phyloP scores from a whole-genome alignment of 2,113 vertebrate genomes.

The Scophthalmus maximus region DNA sequence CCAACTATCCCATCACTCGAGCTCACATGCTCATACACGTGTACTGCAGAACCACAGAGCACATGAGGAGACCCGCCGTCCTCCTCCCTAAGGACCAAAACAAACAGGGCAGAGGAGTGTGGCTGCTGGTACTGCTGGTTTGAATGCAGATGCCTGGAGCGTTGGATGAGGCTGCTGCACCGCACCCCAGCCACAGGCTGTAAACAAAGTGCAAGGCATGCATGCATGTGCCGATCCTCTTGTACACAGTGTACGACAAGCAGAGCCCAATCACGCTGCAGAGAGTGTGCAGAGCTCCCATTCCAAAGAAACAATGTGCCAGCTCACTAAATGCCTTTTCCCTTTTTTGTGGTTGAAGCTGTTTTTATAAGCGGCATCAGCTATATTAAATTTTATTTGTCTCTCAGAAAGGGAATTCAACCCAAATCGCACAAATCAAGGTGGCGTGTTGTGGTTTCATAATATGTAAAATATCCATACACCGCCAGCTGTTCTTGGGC shows the following conservation, averaged over 20 bases:
- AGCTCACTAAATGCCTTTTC: not conserved
- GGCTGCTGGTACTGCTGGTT: constrained; percentile 40
- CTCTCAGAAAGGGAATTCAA: not conserved
- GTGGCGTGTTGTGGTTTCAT: not conserved
- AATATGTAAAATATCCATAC: not conserved
- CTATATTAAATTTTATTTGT: not conserved
- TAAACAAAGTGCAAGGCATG: constrained; percentile 41
- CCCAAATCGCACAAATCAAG: not conserved
- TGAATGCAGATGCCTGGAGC: constrained; percentile 23
- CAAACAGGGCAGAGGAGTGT: constrained; percentile 48
- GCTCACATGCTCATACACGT: constrained; percentile 61
- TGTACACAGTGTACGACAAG: not conserved
- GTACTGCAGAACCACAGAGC: constrained; percentile 27
- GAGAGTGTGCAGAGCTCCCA: not conserved
- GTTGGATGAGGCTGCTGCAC: constrained; percentile 36
- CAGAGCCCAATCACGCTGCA: not conserved
- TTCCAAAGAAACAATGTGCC: constrained; percentile 6
- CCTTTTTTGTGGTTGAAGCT: not conserved
- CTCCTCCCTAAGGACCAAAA: constrained; percentile 47
- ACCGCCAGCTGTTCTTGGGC: not conserved
- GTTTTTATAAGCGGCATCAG: constrained; percentile 3
- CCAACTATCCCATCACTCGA: constrained; percentile 40
- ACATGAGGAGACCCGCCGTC: constrained; percentile 14
- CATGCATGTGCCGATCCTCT: constrained; percentile 2
- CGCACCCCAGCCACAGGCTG: constrained; percentile 39